Base-by-base conservation (phyloP, 2,113 vertebrate species). In the Illadopsis cleaveri region DNA sequence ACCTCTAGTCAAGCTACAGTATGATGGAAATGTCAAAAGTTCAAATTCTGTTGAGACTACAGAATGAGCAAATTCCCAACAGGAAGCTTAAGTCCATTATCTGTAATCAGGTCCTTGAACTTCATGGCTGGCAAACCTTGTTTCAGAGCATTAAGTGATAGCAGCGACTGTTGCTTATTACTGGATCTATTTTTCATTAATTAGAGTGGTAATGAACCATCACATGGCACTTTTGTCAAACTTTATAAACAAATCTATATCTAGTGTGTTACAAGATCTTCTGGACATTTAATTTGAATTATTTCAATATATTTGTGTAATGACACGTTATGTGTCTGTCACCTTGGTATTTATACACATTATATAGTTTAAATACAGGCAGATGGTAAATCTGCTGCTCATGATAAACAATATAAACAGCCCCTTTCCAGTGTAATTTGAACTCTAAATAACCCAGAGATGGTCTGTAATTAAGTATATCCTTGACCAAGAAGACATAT, bases 81-180 rank as follows among this genome's bases (percentile, higher is more conserved):
- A 95, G 93, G 92, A 95, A 94, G 85, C 90, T 92, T 58, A 93
- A 92, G 54, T 81, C 79, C 93, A 90, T 96, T 95, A 94, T 96
- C 90, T 77, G 60, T 81, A 96, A 96, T 95, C 93, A 93, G 83
- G 81, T 40, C 69, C 77, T 93, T 93, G 85, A 94, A 94, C 93
- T 91, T 83, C 38, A 35, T 81, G 82, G 75, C 72, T 92, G 75
- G 68, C 64, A 96, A 88, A 90, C 30, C 51, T 69, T 6, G 0
- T 80, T 88, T 93, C 88, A 86, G 82, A 92, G 38, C 33, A 58
- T 73, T 93, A 91, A 85, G 70, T 82, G 84, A 85, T 85, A 94
- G 50, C 75, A 82, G 35, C 0, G 7, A 71, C 68, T 81, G 71
- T 60, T 83, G 45, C 58, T 10, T 82, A 79, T 96, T 94, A 57